These are phyloP conservation scores for Ginglymostoma cirratum DNA, from an alignment of 2,113 vertebrate genomes.

Conservation along the genomic window DNA sequence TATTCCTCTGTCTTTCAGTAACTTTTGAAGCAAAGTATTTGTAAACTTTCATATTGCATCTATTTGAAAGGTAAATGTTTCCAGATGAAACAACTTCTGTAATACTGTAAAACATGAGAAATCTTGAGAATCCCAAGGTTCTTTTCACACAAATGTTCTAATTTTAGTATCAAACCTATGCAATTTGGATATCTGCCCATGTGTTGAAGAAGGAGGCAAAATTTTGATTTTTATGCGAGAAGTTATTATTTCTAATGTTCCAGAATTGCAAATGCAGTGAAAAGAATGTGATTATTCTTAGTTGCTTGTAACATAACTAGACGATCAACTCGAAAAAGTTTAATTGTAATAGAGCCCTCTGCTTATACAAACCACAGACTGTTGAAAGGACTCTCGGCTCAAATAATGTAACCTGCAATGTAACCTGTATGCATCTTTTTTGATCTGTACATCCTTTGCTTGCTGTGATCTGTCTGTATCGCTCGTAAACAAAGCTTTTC, in stretches of 20 bases:
- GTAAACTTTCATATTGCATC: neutral
- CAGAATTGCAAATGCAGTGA: neutral
- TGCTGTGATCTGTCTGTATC: too few species aligned
- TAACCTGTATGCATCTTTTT: too few species aligned
- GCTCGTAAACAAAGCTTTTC: too few species aligned
- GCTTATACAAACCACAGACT: neutral
- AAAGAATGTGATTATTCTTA: neutral
- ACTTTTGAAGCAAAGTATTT: constrained; percentile 12
- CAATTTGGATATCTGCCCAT: neutral
- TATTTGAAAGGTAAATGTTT: neutral
- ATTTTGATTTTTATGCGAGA: too few species aligned
- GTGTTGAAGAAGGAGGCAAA: neutral
- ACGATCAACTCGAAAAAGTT: neutral
- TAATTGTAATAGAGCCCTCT: neutral
- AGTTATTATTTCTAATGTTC: neutral
- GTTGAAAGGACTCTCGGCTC: too few species aligned
- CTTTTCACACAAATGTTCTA: neutral
- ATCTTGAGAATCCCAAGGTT: neutral
- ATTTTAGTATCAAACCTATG: neutral
- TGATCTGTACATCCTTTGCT: too few species aligned
- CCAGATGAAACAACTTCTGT: neutral
- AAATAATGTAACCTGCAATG: too few species aligned
- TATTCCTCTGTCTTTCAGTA: neutral
- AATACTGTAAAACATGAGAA: neutral
- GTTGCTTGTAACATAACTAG: neutral